Conservation (phyloP, 2,113 vertebrate genomes). For the Catharus bicknelli region DNA sequence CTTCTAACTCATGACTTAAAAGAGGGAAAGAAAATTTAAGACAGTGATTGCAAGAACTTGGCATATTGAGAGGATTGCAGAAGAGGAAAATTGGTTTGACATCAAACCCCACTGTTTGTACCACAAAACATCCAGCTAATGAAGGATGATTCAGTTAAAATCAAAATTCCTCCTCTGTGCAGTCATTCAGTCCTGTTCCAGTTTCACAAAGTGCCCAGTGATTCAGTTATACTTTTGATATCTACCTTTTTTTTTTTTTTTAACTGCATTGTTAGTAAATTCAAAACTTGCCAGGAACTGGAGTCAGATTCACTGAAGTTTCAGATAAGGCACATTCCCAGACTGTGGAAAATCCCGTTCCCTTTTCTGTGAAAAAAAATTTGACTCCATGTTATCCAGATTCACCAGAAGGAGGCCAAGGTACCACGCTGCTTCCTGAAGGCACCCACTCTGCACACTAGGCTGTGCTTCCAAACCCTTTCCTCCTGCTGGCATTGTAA, state of each 20-base stretch:
- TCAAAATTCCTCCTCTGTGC: background rate
- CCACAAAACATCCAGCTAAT: background rate
- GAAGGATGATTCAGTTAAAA: conserved; percentile 27
- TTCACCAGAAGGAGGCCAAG: background rate
- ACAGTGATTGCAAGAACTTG: background rate
- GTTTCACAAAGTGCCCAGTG: background rate
- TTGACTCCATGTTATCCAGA: background rate
- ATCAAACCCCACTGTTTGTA: conserved; percentile 1
- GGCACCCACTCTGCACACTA: rapidly evolving
- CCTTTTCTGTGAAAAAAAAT: background rate
- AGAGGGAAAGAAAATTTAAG: background rate
- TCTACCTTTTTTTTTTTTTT: background rate
- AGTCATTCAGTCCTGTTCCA: background rate
- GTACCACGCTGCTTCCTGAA: background rate
- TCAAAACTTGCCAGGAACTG: background rate
- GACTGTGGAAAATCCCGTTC: background rate
- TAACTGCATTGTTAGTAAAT: background rate
- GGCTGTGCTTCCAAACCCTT: background rate
- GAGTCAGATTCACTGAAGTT: background rate
- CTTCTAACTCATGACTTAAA: background rate
- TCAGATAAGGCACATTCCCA: background rate
- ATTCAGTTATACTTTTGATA: background rate
- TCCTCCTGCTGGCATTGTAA: background rate
- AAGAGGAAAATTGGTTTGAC: background rate
- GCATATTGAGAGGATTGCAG: background rate